Base-by-base conservation (phyloP, 2,113 vertebrate species). In the Malaclemys terrapin region DNA sequence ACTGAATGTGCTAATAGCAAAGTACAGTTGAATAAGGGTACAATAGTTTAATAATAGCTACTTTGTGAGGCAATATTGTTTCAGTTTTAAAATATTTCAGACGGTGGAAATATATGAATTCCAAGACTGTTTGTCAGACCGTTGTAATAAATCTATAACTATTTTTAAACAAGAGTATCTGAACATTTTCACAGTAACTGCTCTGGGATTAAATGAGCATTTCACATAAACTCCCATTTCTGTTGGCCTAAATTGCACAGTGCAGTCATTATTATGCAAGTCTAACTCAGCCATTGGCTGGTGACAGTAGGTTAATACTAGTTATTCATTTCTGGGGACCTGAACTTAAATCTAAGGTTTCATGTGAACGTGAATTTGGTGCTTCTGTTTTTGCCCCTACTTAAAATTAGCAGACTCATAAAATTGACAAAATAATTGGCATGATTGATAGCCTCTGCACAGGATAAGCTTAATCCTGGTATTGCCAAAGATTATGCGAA, bases 251-350 rank as follows among this genome's bases (percentile, higher is more conserved):
- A 62, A 56, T 85, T 90, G 79, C 22, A 50, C 22, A 84, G 50
- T 1, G 42, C 10, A 24, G 4, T 4, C 4, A 0, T 54, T 6
- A 42, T 0, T 4, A 12, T 42, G 8, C 22, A 12, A 0, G 6
- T 82, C 69, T 25, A 82, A 20, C 59, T 35, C 45, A 79, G 54
- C 27, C 69, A 69, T 29, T 9, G 54, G 81, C 4, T 9, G 25
- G 53, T 45, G 52, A 87, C 7, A 4, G 69, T 22, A 65, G 11
- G 3, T 82, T 88, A 86, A 72, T 2, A 19, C 29, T 0, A 87
- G 65, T 50, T 50, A 59, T 54, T 81, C 54, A 14, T 11, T 84
- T 92, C 4, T 42, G 25, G 35, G 72, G 25, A 19, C 3, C 6
- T 75, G 4, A 75, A 82, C 10, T 91, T 45, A 38, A 94, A 91